Evolutionary conservation across 2,113 vertebrate species (phyloP).

Genomic region (Ardeotis arabs): DNA sequence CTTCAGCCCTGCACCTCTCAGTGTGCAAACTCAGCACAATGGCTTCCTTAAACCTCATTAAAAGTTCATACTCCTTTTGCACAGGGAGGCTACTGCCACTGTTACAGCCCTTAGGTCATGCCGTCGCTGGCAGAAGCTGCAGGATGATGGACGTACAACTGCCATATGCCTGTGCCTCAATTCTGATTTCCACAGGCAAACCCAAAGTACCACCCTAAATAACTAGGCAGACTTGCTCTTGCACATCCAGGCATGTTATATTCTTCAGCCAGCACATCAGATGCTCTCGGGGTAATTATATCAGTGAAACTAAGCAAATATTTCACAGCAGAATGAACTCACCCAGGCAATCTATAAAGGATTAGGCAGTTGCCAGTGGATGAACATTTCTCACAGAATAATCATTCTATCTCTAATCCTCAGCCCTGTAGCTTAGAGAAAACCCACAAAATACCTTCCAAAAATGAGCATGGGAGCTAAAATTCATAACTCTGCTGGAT

Average conservation of each 20-base stretch:
- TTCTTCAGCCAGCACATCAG: neutral
- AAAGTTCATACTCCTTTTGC: neutral
- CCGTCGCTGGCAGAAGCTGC: rapidly evolving
- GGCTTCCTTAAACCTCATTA: neutral
- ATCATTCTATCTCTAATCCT: conserved; percentile 5
- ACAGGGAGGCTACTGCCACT: neutral
- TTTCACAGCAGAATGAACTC: conserved; percentile 40
- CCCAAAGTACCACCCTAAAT: neutral
- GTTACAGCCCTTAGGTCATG: neutral
- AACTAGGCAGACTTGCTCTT: neutral
- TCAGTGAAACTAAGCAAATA: conserved; percentile 34
- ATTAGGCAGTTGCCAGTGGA: neutral
- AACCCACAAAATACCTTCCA: neutral
- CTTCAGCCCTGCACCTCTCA: neutral
- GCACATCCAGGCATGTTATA: neutral
- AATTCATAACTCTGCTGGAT: neutral
- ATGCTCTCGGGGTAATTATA: neutral
- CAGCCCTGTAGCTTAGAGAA: neutral
- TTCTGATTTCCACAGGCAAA: neutral
- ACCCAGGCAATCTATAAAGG: conserved; percentile 19
- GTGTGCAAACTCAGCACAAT: neutral
- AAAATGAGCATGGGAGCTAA: neutral
- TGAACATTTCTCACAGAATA: conserved; percentile 15
- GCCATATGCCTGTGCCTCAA: rapidly evolving
- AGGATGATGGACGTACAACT: neutral